Evolutionary conservation across 2,888 invertebrate genomes (phyloP).

Genomic region (Chesias legatella): DNA sequence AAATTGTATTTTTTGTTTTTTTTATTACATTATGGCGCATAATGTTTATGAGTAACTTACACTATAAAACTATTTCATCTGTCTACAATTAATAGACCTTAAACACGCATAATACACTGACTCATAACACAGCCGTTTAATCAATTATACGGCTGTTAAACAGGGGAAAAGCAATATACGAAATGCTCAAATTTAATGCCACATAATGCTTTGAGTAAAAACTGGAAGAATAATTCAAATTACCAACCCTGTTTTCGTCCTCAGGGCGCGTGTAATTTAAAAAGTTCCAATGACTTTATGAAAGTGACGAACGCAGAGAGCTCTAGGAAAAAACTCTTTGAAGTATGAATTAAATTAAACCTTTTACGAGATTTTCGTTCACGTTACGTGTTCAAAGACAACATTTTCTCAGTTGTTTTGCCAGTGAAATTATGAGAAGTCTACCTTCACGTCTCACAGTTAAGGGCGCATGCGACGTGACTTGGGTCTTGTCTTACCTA

Average conservation of each 20-base stretch:
- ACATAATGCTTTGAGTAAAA: constrained; percentile 1
- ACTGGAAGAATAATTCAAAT: constrained; percentile 4
- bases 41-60: no score
- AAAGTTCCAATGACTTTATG: constrained; percentile 6
- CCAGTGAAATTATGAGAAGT: no score
- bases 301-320: constrained; percentile 3
- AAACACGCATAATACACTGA: neutral
- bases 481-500: no score
- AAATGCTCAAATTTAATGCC: neutral
- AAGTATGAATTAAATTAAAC: neutral
- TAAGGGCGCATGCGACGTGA: no score
- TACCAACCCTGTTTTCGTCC: constrained; percentile 1
- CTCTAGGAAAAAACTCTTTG: neutral
- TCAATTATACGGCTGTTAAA: constrained; percentile 6
- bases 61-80: neutral
- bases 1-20: no score
- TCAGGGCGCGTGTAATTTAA: constrained; percentile 3
- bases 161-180: constrained; percentile 4
- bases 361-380: no score
- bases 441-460: no score
- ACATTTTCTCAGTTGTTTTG: no score
- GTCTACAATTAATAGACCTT: neutral
- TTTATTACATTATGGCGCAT: no score
- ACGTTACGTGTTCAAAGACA: no score
- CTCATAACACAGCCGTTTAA: constrained; percentile 1